Percentiles rank a stretch among this genome's conserved stretches.
phyloP scores from a whole-genome alignment of 2,113 vertebrate genomes.

The Melierax canorus region DNA sequence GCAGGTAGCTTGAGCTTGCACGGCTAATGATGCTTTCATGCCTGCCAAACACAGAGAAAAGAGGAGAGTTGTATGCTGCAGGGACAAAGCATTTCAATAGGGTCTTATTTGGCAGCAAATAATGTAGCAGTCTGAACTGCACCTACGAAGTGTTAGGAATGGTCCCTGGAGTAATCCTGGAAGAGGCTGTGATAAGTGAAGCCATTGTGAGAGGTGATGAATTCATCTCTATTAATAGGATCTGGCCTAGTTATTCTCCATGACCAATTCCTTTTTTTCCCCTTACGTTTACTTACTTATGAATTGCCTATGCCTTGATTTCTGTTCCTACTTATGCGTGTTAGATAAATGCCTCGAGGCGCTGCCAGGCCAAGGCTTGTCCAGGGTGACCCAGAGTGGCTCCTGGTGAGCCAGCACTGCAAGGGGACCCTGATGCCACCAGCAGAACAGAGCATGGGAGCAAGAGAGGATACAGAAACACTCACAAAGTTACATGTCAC shows the following conservation, averaged over 20 bases:
- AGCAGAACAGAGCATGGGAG: neutral
- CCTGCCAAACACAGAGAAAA: neutral
- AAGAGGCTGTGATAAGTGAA: neutral
- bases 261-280: neutral
- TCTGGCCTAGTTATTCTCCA: slow-evolving; percentile 21
- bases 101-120: neutral
- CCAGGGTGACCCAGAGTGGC: neutral
- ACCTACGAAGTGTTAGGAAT: neutral
- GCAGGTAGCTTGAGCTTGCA: neutral
- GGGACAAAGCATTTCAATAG: neutral
- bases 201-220: neutral
- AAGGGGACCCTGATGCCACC: neutral
- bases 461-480: neutral
- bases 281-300: neutral
- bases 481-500: neutral
- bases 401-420: neutral
- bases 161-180: neutral
- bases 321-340: neutral
- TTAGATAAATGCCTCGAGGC: neutral
- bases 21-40: neutral
- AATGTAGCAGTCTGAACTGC: neutral
- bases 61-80: neutral
- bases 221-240: slow-evolving; percentile 39
- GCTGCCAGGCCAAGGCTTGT: neutral
- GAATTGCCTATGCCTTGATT: neutral